Evolutionary conservation across 2,113 vertebrate genomes (phyloP).

Genomic region (Euleptes europaea): DNA sequence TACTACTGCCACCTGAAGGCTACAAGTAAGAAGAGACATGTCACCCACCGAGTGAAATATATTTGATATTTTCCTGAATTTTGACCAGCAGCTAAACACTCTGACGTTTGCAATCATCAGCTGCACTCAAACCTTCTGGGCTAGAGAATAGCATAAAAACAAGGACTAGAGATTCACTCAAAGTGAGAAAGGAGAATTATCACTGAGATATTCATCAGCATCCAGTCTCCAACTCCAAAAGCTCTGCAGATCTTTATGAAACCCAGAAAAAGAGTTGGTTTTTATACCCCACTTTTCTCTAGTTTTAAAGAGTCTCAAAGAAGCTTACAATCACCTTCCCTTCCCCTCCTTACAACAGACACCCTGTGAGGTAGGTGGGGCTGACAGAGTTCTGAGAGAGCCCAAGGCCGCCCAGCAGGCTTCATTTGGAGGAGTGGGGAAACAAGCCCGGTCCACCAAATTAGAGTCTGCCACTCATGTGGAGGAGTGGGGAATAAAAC

Average conservation of each 20-base stretch:
- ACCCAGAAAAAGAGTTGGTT: too few relatives aligned
- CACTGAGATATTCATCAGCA: background rate
- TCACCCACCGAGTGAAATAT: background rate
- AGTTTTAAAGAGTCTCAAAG: too few relatives aligned
- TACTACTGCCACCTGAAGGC: slow-evolving; percentile 60
- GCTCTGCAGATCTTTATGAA: background rate
- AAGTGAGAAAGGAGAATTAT: background rate
- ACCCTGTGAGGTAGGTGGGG: too few relatives aligned
- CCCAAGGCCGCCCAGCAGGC: too few relatives aligned
- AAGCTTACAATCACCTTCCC: too few relatives aligned
- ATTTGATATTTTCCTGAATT: background rate
- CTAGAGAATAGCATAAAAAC: background rate
- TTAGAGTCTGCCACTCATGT: too few relatives aligned
- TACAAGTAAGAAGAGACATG: background rate
- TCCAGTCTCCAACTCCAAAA: background rate
- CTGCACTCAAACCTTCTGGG: background rate
- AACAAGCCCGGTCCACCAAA: too few relatives aligned
- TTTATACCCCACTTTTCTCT: too few relatives aligned
- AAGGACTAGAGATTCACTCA: background rate
- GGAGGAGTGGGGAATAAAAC: too few relatives aligned
- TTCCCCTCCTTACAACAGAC: too few relatives aligned
- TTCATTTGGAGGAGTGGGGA: too few relatives aligned
- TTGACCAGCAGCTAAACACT: fast-evolving
- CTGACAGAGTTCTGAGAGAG: too few relatives aligned
- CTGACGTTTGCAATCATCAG: background rate